Evolutionary conservation across 1,140 invertebrate species (phyloP).

Genomic region (Bombus superbus): DNA sequence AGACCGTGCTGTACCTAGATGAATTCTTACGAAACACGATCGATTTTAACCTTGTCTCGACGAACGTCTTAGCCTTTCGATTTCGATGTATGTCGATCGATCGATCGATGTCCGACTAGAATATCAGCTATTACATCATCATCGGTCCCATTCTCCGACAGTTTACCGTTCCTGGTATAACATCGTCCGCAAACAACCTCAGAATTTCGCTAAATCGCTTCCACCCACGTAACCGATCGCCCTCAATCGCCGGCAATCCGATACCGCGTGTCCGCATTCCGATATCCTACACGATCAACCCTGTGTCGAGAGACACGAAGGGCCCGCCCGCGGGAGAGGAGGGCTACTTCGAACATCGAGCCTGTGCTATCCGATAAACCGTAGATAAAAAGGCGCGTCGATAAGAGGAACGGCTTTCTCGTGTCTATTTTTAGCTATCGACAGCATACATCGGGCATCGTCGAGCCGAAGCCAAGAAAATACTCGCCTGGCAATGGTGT

Average conservation of each 20-base stretch:
- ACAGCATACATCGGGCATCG: neutral
- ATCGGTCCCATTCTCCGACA: neutral
- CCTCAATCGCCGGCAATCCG: conserved; percentile 13
- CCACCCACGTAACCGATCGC: conserved; percentile 11
- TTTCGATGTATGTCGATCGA: neutral
- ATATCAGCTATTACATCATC: neutral
- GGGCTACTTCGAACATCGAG: too few species aligned
- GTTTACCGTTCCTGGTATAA: neutral
- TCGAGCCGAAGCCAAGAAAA: conserved; percentile 39
- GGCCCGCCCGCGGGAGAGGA: too few species aligned
- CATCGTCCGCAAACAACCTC: neutral
- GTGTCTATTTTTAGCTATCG: conserved; percentile 29
- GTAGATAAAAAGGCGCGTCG: neutral
- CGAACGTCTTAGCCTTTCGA: neutral
- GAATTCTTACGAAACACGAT: neutral
- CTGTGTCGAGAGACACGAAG: neutral
- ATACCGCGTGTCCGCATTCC: conserved; percentile 7
- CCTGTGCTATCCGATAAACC: too few species aligned
- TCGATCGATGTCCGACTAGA: neutral
- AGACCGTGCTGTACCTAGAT: neutral
- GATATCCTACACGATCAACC: neutral
- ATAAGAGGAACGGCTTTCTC: conserved; percentile 25
- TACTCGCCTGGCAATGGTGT: conserved; percentile 35
- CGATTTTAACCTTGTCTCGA: neutral
- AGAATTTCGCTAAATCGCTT: conserved; percentile 8